Evolutionary conservation across 2,888 invertebrate genomes (phyloP), one percentile per base, ranked within the genome.

Genomic region (Meandrusa payeni): DNA sequence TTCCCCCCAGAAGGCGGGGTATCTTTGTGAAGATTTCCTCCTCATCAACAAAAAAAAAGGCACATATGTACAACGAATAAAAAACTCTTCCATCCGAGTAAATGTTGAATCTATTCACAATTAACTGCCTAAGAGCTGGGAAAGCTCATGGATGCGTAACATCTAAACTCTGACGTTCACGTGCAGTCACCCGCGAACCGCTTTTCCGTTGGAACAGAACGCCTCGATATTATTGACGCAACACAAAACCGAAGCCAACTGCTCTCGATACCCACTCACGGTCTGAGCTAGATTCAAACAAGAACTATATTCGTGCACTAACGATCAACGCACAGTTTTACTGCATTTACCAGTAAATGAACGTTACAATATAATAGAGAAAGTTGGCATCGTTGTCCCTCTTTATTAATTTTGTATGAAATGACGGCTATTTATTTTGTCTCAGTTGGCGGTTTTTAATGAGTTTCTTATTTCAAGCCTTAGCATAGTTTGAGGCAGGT

Each of bases 241-340:
- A 44, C 11, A 37, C 24, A 26, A 24, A 32, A 29, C 37, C 22
- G 9, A 28, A 27, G 22, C 27, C 27, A 19, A 44, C 24, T 36
- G 38, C 32, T 39, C 44, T 39, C 44, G 23, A 44, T 44, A 44
- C 37, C 31, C 12, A 36, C 42, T 43, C 37, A 6, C 33, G 24
- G 32, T n/a, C 11, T 20, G 19, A 10, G 31, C 33, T 24, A 17
- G 5, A 40, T 10, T 24, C 31, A 12, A 34, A 26, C 29, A 31
- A 29, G 42, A 24, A 37, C 43, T 37, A 27, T 26, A 32, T 32
- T 24, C 22, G 19, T 32, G 32, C 20, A 33, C 31, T 42, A 29
- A 29, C 36, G 31, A 32, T 24, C 20, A 29, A 12, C 24, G 9
- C 10, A 9, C 20, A 38, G 20, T 38, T 43, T 26, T 24, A 10